Evolutionary conservation across 2,888 invertebrate genomes (phyloP).

Genomic region (Pachymerium ferrugineum): DNA sequence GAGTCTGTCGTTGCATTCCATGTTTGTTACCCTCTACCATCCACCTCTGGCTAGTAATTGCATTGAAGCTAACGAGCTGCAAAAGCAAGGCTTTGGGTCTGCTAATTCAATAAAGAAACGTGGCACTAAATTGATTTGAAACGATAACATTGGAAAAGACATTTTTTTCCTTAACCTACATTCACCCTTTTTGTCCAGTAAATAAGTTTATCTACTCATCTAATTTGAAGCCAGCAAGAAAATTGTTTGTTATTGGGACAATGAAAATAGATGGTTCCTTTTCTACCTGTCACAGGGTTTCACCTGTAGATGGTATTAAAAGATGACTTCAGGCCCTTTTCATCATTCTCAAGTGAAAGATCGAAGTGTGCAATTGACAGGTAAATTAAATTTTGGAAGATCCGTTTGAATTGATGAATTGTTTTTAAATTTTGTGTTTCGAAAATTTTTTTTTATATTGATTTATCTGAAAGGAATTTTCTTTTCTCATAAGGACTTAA

Average conservation of each 20-base stretch:
- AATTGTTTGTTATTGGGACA: conserved; percentile 9
- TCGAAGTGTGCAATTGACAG: neutral
- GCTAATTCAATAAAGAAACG: neutral
- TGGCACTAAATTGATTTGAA: neutral
- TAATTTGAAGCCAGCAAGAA: neutral
- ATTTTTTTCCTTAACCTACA: too few species aligned
- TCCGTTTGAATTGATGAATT: neutral
- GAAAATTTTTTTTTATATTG: neutral
- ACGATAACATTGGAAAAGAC: conserved; percentile 15
- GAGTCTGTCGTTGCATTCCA: neutral
- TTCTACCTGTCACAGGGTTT: too few species aligned
- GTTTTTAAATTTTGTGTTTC: neutral
- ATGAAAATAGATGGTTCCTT: neutral
- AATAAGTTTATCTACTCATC: conserved; percentile 6
- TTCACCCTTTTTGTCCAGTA: neutral
- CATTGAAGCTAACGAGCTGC: conserved; percentile 9
- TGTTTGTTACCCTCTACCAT: neutral
- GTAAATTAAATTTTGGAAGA: neutral
- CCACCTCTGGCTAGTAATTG: conserved; percentile 14
- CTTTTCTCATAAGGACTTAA: too few species aligned
- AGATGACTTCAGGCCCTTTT: too few species aligned
- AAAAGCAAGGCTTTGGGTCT: conserved; percentile 17
- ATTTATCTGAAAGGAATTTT: neutral
- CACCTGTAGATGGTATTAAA: too few species aligned
- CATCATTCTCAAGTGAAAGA: too few species aligned